These are phyloP conservation scores for Sinonovacula constricta DNA, from an alignment of 1,140 invertebrate genomes.

Conservation along the genomic window DNA sequence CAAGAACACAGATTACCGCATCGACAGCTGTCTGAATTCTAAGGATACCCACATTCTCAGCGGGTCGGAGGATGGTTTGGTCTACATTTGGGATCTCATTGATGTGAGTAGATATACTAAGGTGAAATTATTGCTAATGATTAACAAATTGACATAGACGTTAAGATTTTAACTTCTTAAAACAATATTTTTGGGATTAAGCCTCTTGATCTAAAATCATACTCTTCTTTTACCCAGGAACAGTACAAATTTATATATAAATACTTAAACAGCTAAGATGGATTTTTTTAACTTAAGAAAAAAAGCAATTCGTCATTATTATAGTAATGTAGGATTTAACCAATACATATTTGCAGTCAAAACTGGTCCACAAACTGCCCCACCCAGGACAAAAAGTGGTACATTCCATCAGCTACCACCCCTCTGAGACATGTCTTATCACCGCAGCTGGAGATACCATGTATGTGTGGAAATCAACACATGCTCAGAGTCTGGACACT, in stretches of 20 bases:
- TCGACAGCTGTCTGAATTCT: constrained; percentile 91
- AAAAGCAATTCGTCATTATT: neutral
- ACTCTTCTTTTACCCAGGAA: neutral
- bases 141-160: too few relatives aligned
- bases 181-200: too few relatives aligned
- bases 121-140: too few relatives aligned
- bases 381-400: constrained; percentile 74
- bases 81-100: constrained; percentile 94
- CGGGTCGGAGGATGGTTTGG: constrained; percentile 90
- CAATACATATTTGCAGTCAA: constrained; percentile 77
- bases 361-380: constrained; percentile 79
- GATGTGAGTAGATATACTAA: too few relatives aligned
- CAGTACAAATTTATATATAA: neutral
- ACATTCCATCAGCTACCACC: constrained; percentile 80
- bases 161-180: too few relatives aligned
- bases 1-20: constrained; percentile 86
- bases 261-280: neutral
- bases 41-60: constrained; percentile 91
- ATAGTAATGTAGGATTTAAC: too few relatives aligned
- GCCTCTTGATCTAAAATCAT: too few relatives aligned
- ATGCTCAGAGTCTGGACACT: constrained; percentile 48
- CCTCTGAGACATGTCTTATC: constrained; percentile 78
- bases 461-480: constrained; percentile 78
- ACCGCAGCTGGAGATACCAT: constrained; percentile 79
- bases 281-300: neutral